Base-by-base conservation (phyloP, 2,113 vertebrate genomes). In the Cololabis saira region DNA sequence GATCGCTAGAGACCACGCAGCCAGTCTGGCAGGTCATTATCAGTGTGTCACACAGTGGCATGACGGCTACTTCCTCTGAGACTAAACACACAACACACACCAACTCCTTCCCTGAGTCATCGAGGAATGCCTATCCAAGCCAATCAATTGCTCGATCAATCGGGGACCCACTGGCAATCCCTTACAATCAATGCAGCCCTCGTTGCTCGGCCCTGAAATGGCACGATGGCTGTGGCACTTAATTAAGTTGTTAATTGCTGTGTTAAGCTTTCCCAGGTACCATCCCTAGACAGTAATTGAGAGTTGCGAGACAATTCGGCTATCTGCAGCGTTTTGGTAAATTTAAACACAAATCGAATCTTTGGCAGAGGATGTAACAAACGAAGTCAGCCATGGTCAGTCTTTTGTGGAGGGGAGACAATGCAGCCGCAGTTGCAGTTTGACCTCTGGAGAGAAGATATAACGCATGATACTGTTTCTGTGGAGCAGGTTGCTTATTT, bases 181-280 rank as follows among this genome's bases (percentile, higher is more conserved):
- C 78, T 74, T 68, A 80, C 90, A 89, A 92, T 94, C 92, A 92
- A 93, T 93, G 84, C 51, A 30, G 60, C 78, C 89, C 91, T 93
- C 89, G 92, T 92, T 93, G 86, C 86, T 60, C 56, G 75, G 83
- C 83, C 70, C 74, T 78, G 67, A 90, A 88, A 89, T 63, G 90
- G 79, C 90, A 90, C 84, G 89, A 85, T 86, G 80, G 84, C 90
- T 87, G 88, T 91, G 90, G 77, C 91, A 92, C 93, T 93, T 93
- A 94, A 94, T 94, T 90, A 94, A 92, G 90, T 92, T 94, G 92
- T 92, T 94, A 94, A 94, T 94, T 93, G 93, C 92, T 87, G 91
- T 74, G 88, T 93, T 93, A 93, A 92, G 91, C 91, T 87, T 92
- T 91, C 91, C 84, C 85, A 90, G 89, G 86, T 90, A 87, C 82